Evolutionary conservation across 2,113 vertebrate species (phyloP), one percentile per base, ranked within the genome.

Genomic region (Corydoras maculifer): DNA sequence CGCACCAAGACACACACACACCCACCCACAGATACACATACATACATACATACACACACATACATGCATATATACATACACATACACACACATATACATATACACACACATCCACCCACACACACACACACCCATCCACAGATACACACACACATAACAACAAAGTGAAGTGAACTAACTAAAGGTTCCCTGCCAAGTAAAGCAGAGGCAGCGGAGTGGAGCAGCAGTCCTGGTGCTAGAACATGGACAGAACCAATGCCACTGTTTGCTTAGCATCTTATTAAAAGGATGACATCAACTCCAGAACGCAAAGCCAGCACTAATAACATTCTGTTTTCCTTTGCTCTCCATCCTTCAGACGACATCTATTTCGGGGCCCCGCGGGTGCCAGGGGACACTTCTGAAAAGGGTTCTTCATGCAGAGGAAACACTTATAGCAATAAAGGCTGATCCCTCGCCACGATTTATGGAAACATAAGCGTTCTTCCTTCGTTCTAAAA

Each of bases 251-350:
- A 43, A 72, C 75, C 77, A 65, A 50, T 31, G 60, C 61, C 69
- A 48, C 69, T 79, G 71, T 84, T 86, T 81, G 74, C 77, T 79
- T 78, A 82, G 79, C 73, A 78, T 75, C 64, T 79, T 80, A 81
- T 83, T 82, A 84, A 85, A 78, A 65, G 31, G 29, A 77, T 77
- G 73, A 80, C 69, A 73, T 71, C 65, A 12, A 69, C 76, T 78
- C 54, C 30, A 71, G 25, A 13, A 48, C 73, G 8, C 70, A 69
- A 73, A 48, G 48, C 74, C 79, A 74, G 65, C 65, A 62, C 69
- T 77, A 71, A 53, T 81, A 80, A 80, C 75, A 77, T 62, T 58
- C 58, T 73, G 70, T 78, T 31, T 77, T 77, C 62, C 77, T 43
- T 77, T 77, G 62, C 77, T 73, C 76, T 54, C 48, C 48, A 43